Evolutionary conservation across 2,797 vertebrate species (phyloP), one percentile per base, ranked within the genome.

Genomic region (Picus viridis): DNA sequence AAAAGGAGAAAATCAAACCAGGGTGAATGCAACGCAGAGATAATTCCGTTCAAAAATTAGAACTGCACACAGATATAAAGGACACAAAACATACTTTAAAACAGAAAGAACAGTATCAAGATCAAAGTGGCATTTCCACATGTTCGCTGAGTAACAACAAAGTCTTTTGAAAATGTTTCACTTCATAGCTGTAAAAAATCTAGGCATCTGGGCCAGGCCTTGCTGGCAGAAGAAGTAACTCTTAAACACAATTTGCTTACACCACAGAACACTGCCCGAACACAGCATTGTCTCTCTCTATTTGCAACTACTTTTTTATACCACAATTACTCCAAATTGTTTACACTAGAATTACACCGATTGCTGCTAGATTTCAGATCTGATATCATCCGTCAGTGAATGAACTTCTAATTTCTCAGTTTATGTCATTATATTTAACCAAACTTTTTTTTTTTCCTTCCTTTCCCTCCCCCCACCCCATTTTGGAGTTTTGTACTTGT

Each of bases 231-330:
- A 15, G 13, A 54, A 6, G 29, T 3, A 22, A 59, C 43, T 29
- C 23, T 20, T 8, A 4, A 26, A 8, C 27, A 6, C 16, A 26
- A 76, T 54, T 8, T 4, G 2, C 17, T 41, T 10, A 19, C 17
- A 2, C 18, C 1, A 0, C 47, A 32, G 34, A n/a, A 54, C 0
- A 12, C 32, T 29, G 71, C 57, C 63, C 47, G 32, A 27, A 6
- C n/a, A 15, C 9, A 5, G 16, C 0, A 0, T 1, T 4, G 10
- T 4, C 34, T 32, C 15, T 39, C 14, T 29, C 15, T 29, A 3
- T 45, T 22, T 39, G 36, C 39, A 54, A 14, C 27, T 17, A 1
- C 22, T 12, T 18, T 20, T 29, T 6, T 3, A 20, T 7, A 30
- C 3, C 13, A 9, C 10, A 16, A 10, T 24, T 43, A 41, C 39